Evolutionary conservation across 2,113 vertebrate species (phyloP).

Genomic region (Myotis davidii): DNA sequence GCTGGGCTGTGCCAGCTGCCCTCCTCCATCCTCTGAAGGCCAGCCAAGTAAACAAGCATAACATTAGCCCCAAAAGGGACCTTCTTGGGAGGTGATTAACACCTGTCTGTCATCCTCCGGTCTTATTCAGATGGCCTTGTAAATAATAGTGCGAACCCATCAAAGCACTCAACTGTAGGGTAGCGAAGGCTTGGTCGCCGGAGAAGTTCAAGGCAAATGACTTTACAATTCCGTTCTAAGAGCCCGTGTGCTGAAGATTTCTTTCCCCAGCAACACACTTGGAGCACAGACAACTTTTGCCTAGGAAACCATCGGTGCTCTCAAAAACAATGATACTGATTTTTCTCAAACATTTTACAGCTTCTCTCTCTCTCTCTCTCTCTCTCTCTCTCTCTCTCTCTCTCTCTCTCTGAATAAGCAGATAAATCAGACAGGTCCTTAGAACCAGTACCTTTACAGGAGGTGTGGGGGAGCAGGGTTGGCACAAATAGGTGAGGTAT

Average conservation of each 20-base stretch:
- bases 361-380: background rate
- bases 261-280: constrained; percentile 41
- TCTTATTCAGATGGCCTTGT: constrained; percentile 38
- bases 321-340: constrained; percentile 52
- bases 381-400: no score
- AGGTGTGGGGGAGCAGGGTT: constrained; percentile 17
- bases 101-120: constrained; percentile 1
- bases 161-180: constrained; percentile 1
- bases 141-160: constrained; percentile 5
- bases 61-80: background rate
- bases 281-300: constrained; percentile 41
- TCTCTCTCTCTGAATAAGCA: background rate
- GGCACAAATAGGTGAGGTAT: constrained; percentile 36
- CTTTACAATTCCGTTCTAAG: constrained; percentile 48
- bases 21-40: background rate
- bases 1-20: background rate
- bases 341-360: constrained; percentile 32
- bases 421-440: constrained; percentile 46
- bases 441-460: constrained; percentile 41
- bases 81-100: constrained; percentile 25
- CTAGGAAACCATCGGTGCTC: constrained; percentile 47
- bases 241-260: background rate
- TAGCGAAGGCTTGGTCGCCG: constrained; percentile 31
- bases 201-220: constrained; percentile 45
- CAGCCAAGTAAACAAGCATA: background rate